Conservation (phyloP, 1,140 invertebrate genomes). For the Diabrotica undecimpunctata region DNA sequence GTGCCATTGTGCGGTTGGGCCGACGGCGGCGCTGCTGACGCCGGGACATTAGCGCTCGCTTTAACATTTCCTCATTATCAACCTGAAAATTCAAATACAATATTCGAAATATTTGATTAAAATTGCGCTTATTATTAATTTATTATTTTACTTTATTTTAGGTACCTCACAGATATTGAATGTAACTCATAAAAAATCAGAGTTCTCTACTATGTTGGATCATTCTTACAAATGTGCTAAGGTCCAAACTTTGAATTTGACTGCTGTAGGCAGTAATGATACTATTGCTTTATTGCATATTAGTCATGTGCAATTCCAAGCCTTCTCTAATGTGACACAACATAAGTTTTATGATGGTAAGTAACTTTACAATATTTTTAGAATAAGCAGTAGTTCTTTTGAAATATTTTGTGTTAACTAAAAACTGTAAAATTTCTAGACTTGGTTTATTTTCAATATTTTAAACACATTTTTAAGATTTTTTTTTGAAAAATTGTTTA, state of each 20-base stretch:
- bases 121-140: too few species aligned
- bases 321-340: conserved; percentile 56
- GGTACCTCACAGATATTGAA: neutral
- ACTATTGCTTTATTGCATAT: conserved; percentile 50
- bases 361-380: conserved; percentile 5
- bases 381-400: neutral
- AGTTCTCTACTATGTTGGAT: conserved; percentile 45
- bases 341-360: conserved; percentile 56
- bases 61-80: too few species aligned
- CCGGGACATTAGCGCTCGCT: too few species aligned
- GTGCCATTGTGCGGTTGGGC: too few species aligned
- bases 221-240: conserved; percentile 68
- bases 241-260: conserved; percentile 55
- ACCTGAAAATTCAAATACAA: too few species aligned
- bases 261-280: conserved; percentile 35
- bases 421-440: too few species aligned
- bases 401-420: conserved; percentile 5
- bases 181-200: conserved; percentile 26
- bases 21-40: too few species aligned
- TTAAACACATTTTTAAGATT: too few species aligned
- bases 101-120: too few species aligned
- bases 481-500: too few species aligned
- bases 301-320: conserved; percentile 65
- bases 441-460: too few species aligned
- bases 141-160: too few species aligned